Percentiles rank a stretch among this genome's conserved stretches.
These are phyloP conservation scores for Exocentrus adspersus DNA, from an alignment of 2,888 invertebrate species.

Conservation along the genomic window DNA sequence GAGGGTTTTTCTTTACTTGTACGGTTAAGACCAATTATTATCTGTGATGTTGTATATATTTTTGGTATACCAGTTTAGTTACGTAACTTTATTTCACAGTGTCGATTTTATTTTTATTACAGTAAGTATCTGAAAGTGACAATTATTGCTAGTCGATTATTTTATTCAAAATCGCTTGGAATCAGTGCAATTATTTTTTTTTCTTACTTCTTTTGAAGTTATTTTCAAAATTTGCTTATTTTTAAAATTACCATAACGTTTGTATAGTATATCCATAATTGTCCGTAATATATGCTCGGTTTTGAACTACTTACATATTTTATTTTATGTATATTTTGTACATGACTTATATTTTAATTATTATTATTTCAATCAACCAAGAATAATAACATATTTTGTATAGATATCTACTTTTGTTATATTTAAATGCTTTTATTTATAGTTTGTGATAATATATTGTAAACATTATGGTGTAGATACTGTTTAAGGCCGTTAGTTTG, in stretches of 20 bases:
- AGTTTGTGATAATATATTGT: conserved; percentile 31
- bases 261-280: not conserved
- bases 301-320: conserved; percentile 13
- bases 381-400: conserved; percentile 43
- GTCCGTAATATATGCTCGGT: not conserved
- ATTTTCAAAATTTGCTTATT: not conserved
- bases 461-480: conserved; percentile 6
- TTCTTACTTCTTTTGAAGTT: too few relatives aligned
- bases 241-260: conserved; percentile 6
- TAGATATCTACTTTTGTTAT: conserved; percentile 19
- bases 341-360: not conserved
- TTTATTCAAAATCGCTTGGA: not conserved
- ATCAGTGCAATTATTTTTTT: conserved; percentile 12
- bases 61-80: conserved; percentile 40
- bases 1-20: conserved; percentile 4
- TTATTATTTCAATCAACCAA: conserved; percentile 41
- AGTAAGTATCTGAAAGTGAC: conserved; percentile 6
- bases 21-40: conserved; percentile 35
- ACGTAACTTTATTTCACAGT: conserved; percentile 33
- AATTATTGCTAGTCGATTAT: conserved; percentile 16
- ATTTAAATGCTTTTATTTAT: conserved; percentile 28
- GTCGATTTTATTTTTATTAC: conserved; percentile 6
- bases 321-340: not conserved
- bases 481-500: conserved; percentile 14
- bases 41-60: conserved; percentile 51